These are phyloP conservation scores for Choloepus hoffmanni DNA, from an alignment of 2,113 vertebrate genomes.

Conservation along the genomic window DNA sequence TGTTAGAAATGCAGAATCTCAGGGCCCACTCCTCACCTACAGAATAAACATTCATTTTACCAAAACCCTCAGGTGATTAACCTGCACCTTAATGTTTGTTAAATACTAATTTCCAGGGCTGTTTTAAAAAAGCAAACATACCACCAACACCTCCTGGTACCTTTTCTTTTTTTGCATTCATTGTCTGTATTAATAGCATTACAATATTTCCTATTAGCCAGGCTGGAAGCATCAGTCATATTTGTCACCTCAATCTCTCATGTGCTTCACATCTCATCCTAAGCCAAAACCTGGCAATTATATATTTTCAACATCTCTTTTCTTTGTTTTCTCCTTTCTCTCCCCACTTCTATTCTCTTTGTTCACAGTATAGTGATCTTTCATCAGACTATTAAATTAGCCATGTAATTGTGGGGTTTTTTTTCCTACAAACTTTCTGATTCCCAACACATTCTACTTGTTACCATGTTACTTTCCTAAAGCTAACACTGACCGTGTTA, in stretches of 20 bases:
- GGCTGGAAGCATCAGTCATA: neutral
- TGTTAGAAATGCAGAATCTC: conserved; percentile 33
- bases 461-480: neutral
- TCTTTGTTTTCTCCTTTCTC: neutral
- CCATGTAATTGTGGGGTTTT: neutral
- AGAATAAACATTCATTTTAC: conserved; percentile 21
- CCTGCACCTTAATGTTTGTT: neutral
- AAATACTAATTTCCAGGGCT: neutral
- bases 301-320: neutral
- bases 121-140: neutral
- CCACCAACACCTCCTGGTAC: neutral
- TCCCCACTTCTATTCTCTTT: conserved; percentile 5
- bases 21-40: neutral
- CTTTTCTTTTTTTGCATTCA: conserved; percentile 9
- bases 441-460: neutral
- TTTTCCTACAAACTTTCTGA: neutral
- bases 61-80: neutral
- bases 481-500: neutral
- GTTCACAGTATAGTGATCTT: neutral
- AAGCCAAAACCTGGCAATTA: neutral
- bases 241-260: neutral
- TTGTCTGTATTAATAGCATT: neutral
- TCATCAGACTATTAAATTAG: neutral
- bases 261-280: neutral
- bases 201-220: neutral